Evolutionary conservation across 2,888 invertebrate genomes (phyloP).

Genomic region (Heliothis peltigera): DNA sequence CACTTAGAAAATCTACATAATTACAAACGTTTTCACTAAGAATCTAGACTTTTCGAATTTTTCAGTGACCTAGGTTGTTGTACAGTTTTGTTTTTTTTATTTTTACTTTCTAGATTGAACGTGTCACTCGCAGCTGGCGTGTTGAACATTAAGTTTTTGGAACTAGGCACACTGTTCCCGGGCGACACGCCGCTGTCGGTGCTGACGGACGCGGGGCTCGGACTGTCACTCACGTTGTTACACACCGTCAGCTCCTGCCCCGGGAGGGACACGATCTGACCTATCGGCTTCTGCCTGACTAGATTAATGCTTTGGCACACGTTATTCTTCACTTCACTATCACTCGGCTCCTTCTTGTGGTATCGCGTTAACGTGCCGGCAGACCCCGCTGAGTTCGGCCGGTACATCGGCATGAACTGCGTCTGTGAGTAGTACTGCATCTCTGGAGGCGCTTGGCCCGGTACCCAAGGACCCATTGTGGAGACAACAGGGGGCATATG

Average conservation of each 20-base stretch:
- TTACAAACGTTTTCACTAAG: conserved; percentile 84
- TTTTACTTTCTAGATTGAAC: conserved; percentile 75
- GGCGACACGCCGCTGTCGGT: conserved; percentile 86
- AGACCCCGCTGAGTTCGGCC: conserved; percentile 85
- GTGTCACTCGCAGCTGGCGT: conserved; percentile 72
- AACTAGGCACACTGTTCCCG: conserved; percentile 82
- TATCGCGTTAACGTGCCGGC: conserved; percentile 86
- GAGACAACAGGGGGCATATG: conserved; percentile 82
- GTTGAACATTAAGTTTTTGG: conserved; percentile 81
- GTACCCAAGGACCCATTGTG: conserved; percentile 81
- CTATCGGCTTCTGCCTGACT: conserved; percentile 87
- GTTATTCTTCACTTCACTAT: conserved; percentile 77
- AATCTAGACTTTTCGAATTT: conserved; percentile 88
- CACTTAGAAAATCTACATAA: conserved; percentile 90
- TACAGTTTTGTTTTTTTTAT: conserved; percentile 79
- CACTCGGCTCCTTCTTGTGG: conserved; percentile 80
- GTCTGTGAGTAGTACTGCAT: conserved; percentile 86
- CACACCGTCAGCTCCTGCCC: conserved; percentile 87
- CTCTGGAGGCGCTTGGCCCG: conserved; percentile 79
- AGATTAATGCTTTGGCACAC: conserved; percentile 89
- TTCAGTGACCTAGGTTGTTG: conserved; percentile 82
- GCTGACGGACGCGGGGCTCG: conserved; percentile 85
- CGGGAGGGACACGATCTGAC: conserved; percentile 85
- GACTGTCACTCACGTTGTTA: conserved; percentile 82
- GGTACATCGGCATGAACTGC: conserved; percentile 85